Percentiles rank a stretch among this genome's conserved stretches.
phyloP scores from a whole-genome alignment of 1,140 invertebrate species.

The Eumeta japonica region DNA sequence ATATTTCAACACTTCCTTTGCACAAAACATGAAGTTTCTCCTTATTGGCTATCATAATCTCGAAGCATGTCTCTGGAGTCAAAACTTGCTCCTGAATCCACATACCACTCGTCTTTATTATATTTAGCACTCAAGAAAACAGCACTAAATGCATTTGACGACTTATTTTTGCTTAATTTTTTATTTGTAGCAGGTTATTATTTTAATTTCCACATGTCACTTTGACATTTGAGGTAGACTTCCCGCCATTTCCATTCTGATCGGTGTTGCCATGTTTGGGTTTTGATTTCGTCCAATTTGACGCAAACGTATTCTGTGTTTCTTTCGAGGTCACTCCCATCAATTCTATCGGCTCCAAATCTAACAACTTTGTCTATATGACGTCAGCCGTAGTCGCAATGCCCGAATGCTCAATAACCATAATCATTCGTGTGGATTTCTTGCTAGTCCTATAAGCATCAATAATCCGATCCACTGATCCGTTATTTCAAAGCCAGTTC shows the following conservation, averaged over 20 bases:
- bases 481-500: constrained; percentile 11
- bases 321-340: no score
- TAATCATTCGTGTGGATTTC: no score
- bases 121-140: constrained; percentile 7
- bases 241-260: background rate
- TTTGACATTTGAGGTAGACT: constrained; percentile 4
- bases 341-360: no score
- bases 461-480: constrained; percentile 12
- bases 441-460: constrained; percentile 6
- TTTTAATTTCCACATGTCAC: background rate
- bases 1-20: constrained; percentile 1
- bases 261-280: no score
- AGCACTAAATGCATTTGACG: constrained; percentile 6
- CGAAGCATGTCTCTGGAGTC: background rate
- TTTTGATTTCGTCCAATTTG: no score
- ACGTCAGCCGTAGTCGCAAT: no score
- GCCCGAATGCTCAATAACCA: no score
- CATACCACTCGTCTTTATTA: constrained; percentile 9
- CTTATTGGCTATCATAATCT: constrained; percentile 4
- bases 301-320: no score
- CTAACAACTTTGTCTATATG: no score
- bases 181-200: constrained; percentile 4
- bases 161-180: constrained; percentile 2
- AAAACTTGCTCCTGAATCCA: constrained; percentile 8
- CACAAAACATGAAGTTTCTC: constrained; percentile 1